Evolutionary conservation across 2,888 invertebrate genomes (phyloP), one percentile per base, ranked within the genome.

Genomic region (Steinernema carpocapsae): DNA sequence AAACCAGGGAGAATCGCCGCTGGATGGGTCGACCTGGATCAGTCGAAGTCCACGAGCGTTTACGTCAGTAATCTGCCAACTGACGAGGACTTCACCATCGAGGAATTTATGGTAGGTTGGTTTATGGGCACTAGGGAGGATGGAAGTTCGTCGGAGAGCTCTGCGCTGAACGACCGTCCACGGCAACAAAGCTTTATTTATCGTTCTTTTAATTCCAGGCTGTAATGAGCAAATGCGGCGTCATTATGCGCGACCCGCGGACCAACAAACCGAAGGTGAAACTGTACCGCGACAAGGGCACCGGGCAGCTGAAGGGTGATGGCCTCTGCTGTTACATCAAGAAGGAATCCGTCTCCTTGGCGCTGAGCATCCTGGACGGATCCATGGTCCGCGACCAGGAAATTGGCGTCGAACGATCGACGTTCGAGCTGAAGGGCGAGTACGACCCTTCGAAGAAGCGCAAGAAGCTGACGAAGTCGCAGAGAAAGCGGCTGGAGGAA

Each of bases 221-320:
- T 87, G 89, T 97, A 46, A 97, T 99, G 94, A 92, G 92, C 83
- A 99, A 99, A 89, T 99, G 93, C 90, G 99, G 99, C 3, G 91
- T 99, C 78, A 92, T 99, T 42, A 94, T 94, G 91, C 91, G 93
- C 83, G 96, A 97, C 88, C 91, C 92, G 0, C 90, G 91, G 64
- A 92, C 91, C 14, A 92, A 92, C 81, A 87, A 88, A 87, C 92
- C 93, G 88, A 97, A 95, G 89, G 90, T 96, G 0, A 97, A 97
- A 90, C 89, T 99, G 45, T 99, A 99, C 88, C 91, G 91, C 82
- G 94, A 95, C 86, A 92, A 93, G 0, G 37, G 37, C 3, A 92
- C 94, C 79, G 91, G 91, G 4, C 91, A 92, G 77, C 90, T 93
- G 43, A 99, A 99, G 90, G 99, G 99, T 12, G 97, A 99, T 90